Conservation (phyloP, 2,113 vertebrate species). For the Pycnonotus jocosus region DNA sequence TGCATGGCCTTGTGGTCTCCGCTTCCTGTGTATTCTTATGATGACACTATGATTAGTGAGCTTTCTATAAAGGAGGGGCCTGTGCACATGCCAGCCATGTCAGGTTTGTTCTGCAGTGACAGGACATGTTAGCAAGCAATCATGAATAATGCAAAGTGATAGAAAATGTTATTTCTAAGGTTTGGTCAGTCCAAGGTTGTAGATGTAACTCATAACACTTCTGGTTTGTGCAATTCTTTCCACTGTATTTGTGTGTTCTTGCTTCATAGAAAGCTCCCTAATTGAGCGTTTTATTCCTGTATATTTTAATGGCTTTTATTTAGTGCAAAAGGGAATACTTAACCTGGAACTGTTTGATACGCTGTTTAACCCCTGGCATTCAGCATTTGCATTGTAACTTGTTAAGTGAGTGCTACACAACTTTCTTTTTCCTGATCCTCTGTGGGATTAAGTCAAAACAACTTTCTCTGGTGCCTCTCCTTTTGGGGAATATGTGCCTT, state of each 20-base stretch:
- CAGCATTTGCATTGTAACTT: conserved; percentile 51
- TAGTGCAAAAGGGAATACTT: conserved; percentile 60
- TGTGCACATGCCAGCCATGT: conserved; percentile 22
- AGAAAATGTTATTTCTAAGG: neutral
- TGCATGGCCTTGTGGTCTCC: conserved; percentile 71
- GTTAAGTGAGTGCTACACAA: conserved; percentile 45
- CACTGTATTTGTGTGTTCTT: conserved; percentile 28
- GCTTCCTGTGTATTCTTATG: conserved; percentile 66
- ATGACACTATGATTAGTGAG: conserved; percentile 55
- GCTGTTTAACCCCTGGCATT: conserved; percentile 58
- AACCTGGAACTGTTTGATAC: conserved; percentile 49
- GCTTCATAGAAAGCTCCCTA: conserved; percentile 55
- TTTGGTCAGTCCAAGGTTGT: conserved; percentile 19
- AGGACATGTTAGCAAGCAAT: neutral
- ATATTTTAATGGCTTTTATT: conserved; percentile 66
- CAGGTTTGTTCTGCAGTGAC: conserved; percentile 35
- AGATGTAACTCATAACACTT: conserved; percentile 8
- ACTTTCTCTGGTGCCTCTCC: conserved; percentile 71
- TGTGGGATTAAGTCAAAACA: conserved; percentile 63
- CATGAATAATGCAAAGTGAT: neutral
- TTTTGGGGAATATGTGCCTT: conserved; percentile 71
- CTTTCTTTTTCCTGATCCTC: conserved; percentile 63
- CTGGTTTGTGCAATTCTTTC: conserved; percentile 36
- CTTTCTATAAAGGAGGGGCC: conserved; percentile 60
- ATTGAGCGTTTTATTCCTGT: conserved; percentile 49